Conservation (phyloP, 2,113 vertebrate genomes). For the Hystrix brachyura region DNA sequence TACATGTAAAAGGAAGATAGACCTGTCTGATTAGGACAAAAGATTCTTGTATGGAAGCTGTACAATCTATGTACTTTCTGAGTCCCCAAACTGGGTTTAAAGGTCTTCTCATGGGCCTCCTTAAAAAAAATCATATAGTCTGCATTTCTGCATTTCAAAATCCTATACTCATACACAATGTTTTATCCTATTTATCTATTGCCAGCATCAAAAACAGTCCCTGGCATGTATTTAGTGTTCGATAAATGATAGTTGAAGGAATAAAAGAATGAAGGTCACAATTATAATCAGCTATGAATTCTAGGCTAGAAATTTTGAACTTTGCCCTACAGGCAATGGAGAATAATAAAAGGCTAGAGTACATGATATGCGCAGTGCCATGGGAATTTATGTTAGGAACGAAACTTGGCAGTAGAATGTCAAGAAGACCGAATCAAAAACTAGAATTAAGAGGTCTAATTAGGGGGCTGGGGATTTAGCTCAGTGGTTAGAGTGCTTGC, state of each 20-base stretch:
- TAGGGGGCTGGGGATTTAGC: not conserved
- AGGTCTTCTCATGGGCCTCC: not conserved
- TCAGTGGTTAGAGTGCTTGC: too few relatives aligned
- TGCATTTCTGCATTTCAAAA: not conserved
- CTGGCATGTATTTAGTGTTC: not conserved
- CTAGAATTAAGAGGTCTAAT: slow-evolving; percentile 12
- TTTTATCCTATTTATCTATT: not conserved
- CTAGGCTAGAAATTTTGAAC: slow-evolving; percentile 35
- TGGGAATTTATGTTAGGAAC: slow-evolving; percentile 7
- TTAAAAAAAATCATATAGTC: slow-evolving; percentile 39
- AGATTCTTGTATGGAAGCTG: not conserved
- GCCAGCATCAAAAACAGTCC: not conserved
- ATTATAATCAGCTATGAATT: slow-evolving; percentile 44
- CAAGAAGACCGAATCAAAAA: slow-evolving; percentile 51
- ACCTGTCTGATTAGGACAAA: not conserved
- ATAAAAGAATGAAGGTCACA: slow-evolving; percentile 15
- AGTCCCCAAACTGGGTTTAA: not conserved
- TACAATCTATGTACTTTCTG: slow-evolving; percentile 15
- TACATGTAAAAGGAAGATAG: slow-evolving; percentile 32
- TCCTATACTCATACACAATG: not conserved
- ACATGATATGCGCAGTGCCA: not conserved
- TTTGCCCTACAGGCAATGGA: not conserved
- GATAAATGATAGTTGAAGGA: not conserved
- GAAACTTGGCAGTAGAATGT: not conserved
- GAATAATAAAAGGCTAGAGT: slow-evolving; percentile 10